Evolutionary conservation across 92 coral and sea anemone genomes (phyloP), one percentile per base, ranked within the genome.

Genomic region (Meandrina meandrites): DNA sequence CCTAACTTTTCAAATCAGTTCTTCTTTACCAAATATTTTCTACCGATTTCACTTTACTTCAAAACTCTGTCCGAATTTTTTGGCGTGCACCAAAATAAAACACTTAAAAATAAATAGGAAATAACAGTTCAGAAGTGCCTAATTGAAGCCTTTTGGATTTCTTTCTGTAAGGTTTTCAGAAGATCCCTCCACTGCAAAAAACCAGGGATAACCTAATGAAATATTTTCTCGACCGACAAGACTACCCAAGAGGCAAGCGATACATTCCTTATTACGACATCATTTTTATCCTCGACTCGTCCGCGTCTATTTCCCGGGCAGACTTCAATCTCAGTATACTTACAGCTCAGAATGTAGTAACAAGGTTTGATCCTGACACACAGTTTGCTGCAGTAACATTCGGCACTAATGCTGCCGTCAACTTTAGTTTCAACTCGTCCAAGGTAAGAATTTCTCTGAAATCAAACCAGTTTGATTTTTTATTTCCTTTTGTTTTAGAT

Each of bases 211-310:
- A 89, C 47, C 54, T 93, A 34, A 87, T 80, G 86, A 80, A 48
- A 35, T 91, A 91, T 79, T 83, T 93, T 30, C 82, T 93, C 0
- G 92, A 87, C 22, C 96, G 93, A 24, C 82, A 68, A 0, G 86
- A 83, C 13, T 31, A 87, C 32, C 86, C 93, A 37, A 84, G 92
- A 8, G 87, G 81, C 16, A 89, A 81, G 57, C 91, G 96, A 34
- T 79, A 75, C 53, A n/a, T 66, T 9, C 89, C 74, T 17, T 85
- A 74, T 37, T 81, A 91, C 64, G 96, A 93, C 84, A 90, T 93
- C 51, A 62, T 89, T 62, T 85, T 93, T 18, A 80, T 94, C 36
- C 93, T 94, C 79, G 98, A 94, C 82, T 92, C 93, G 16, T 94
- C 95, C 28, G 54, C 81, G 67, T 92, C 95, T 0, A 81, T 92